Conservation (phyloP, 2,888 invertebrate species). For the Tachina lurida region DNA sequence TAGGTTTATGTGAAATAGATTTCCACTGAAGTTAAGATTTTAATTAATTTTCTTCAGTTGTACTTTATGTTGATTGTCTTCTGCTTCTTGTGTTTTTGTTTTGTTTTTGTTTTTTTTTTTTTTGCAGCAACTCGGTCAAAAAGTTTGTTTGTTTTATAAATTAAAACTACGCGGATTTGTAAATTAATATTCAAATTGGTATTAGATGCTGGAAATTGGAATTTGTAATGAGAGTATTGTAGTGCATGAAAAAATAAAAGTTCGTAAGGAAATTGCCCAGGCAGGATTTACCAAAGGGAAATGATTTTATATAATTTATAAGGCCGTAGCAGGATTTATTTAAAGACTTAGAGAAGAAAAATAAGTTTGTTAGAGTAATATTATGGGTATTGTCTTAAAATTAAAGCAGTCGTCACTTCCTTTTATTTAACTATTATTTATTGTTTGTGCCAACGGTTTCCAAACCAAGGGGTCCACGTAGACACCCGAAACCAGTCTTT, state of each 20-base stretch:
- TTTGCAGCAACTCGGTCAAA: slow-evolving; percentile 35
- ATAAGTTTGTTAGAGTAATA: neutral
- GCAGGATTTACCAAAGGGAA: too few species aligned
- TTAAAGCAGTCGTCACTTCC: too few species aligned
- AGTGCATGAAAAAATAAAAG: neutral
- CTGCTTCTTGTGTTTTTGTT: too few species aligned
- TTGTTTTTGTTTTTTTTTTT: neutral
- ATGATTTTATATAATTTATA: neutral
- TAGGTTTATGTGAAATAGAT: slow-evolving; percentile 65
- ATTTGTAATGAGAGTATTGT: slow-evolving; percentile 57
- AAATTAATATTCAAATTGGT: slow-evolving; percentile 64
- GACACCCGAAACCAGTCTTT: too few species aligned
- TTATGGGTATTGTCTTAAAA: too few species aligned
- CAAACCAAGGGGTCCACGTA: too few species aligned
- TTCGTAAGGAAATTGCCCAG: neutral
- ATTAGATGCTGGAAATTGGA: slow-evolving; percentile 38
- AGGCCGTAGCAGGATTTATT: neutral
- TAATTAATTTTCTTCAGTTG: slow-evolving; percentile 70
- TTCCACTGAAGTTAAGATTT: slow-evolving; percentile 69
- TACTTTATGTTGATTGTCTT: slow-evolving; percentile 47
- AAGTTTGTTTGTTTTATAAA: slow-evolving; percentile 65
- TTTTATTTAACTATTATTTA: too few species aligned
- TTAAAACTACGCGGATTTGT: slow-evolving; percentile 53
- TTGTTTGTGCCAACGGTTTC: too few species aligned
- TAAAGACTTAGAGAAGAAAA: neutral